Percentiles rank a stretch among this genome's conserved stretches.
Evolutionary conservation across 2,888 invertebrate genomes (phyloP).

Genomic region (Acrocyrtus sp.): DNA sequence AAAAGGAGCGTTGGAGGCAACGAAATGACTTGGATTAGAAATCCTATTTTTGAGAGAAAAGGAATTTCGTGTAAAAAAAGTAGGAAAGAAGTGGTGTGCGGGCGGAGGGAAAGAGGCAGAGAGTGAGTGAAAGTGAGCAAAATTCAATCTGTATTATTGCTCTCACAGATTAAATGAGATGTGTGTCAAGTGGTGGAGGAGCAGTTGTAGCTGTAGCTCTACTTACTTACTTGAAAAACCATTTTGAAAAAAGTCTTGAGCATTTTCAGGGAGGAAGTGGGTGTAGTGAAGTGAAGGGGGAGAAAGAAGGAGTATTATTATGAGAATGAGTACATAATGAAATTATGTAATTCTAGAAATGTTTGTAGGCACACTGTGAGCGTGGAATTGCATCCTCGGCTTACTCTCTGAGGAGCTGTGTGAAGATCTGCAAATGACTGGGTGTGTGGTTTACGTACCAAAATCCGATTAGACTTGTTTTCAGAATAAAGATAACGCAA

Average conservation of each 20-base stretch:
- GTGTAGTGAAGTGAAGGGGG: no score
- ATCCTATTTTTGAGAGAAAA: slow-evolving; percentile 29
- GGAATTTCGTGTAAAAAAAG: slow-evolving; percentile 15
- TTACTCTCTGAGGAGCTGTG: no score
- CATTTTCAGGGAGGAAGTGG: slow-evolving; percentile 12
- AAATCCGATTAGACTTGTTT: slow-evolving; percentile 27
- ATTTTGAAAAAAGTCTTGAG: slow-evolving; percentile 27
- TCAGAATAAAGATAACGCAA: not conserved
- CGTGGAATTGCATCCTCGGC: no score
- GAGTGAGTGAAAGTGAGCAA: slow-evolving; percentile 29
- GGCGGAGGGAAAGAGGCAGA: no score
- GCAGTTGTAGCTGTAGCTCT: no score
- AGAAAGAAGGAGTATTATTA: slow-evolving; percentile 22
- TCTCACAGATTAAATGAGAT: slow-evolving; percentile 36
- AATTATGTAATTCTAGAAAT: slow-evolving; percentile 31
- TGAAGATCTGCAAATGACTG: slow-evolving; percentile 20
- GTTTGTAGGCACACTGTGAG: no score
- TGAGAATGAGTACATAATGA: slow-evolving; percentile 34
- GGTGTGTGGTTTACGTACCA: slow-evolving; percentile 29
- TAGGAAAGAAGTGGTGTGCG: not conserved
- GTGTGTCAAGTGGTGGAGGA: slow-evolving; percentile 40
- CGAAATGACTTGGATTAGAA: slow-evolving; percentile 35
- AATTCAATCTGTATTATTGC: slow-evolving; percentile 42
- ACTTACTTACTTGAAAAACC: slow-evolving; percentile 15
- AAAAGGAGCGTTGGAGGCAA: not conserved